These are phyloP conservation scores for Mixornis gularis DNA, from an alignment of 2,113 vertebrate species.

Conservation along the genomic window DNA sequence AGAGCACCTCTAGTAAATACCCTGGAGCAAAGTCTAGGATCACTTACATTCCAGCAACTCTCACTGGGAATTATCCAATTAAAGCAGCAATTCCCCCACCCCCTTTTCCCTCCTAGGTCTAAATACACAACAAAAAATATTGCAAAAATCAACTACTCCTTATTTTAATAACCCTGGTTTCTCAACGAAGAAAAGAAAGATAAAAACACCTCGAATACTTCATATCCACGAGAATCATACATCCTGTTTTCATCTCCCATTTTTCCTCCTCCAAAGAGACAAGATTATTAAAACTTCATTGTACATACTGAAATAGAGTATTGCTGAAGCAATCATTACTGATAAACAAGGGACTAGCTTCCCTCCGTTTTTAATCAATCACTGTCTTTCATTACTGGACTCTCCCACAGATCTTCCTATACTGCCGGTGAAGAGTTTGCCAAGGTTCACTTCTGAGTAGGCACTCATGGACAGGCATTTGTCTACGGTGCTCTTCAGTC, in stretches of 20 bases:
- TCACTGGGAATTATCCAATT: slow-evolving; percentile 72
- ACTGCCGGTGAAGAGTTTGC: slow-evolving; percentile 80
- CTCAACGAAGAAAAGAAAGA: neutral
- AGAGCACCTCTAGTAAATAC: slow-evolving; percentile 68
- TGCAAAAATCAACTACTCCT: slow-evolving; percentile 10
- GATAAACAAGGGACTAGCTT: neutral
- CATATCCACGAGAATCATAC: neutral
- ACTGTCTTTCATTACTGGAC: neutral
- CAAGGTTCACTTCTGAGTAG: slow-evolving; percentile 93
- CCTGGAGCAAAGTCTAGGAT: slow-evolving; percentile 71
- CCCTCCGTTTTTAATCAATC: neutral
- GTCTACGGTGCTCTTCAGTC: slow-evolving; percentile 83
- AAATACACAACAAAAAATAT: slow-evolving; percentile 22
- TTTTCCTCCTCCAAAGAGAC: neutral
- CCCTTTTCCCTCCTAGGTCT: slow-evolving; percentile 53
- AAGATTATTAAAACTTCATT: neutral
- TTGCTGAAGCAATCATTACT: neutral
- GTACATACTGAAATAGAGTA: neutral
- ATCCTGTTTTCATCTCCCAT: neutral
- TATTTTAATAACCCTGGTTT: slow-evolving; percentile 9
- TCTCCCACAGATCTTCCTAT: slow-evolving; percentile 39
- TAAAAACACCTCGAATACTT: neutral
- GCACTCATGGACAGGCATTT: slow-evolving; percentile 80
- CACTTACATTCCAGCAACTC: slow-evolving; percentile 67
- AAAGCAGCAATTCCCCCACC: slow-evolving; percentile 65